These are phyloP conservation scores for Puntigrus tetrazona DNA, from an alignment of 2,113 vertebrate species.

Conservation along the genomic window DNA sequence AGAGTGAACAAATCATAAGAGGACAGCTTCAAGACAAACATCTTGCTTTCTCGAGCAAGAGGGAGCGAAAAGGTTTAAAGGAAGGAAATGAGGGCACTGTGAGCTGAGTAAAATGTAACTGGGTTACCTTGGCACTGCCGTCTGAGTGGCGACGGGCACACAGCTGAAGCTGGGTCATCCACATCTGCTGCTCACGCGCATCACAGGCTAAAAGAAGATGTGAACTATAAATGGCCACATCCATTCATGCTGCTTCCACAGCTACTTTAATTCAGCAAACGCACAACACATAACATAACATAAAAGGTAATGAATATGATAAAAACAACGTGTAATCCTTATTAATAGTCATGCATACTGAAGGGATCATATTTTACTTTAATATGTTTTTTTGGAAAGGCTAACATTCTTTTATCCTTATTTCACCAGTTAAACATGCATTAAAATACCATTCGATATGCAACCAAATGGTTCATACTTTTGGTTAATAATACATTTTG, in stretches of 20 bases:
- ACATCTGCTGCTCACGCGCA: conserved; percentile 85
- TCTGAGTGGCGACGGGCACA: conserved; percentile 88
- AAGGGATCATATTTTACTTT: not conserved
- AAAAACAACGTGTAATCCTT: not conserved
- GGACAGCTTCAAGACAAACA: conserved; percentile 7
- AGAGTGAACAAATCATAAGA: not conserved
- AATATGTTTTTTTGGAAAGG: not conserved
- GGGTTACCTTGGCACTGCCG: conserved; percentile 80
- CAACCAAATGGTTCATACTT: not conserved
- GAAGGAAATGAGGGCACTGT: conserved; percentile 7
- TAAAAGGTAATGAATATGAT: too few relatives aligned
- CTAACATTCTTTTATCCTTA: not conserved
- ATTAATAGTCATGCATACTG: not conserved
- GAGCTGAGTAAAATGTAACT: conserved; percentile 9
- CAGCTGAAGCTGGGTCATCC: conserved; percentile 91
- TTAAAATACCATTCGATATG: too few relatives aligned
- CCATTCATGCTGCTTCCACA: not conserved
- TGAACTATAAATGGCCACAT: not conserved
- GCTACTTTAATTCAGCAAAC: not conserved
- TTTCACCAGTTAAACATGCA: not conserved
- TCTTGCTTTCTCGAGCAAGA: not conserved
- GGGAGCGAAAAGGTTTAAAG: not conserved
- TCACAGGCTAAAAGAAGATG: conserved; percentile 77
- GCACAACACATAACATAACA: not conserved
- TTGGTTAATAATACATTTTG: not conserved